Evolutionary conservation across 1,140 invertebrate species (phyloP), one percentile per base, ranked within the genome.

Genomic region (Aphaenogaster rudis): DNA sequence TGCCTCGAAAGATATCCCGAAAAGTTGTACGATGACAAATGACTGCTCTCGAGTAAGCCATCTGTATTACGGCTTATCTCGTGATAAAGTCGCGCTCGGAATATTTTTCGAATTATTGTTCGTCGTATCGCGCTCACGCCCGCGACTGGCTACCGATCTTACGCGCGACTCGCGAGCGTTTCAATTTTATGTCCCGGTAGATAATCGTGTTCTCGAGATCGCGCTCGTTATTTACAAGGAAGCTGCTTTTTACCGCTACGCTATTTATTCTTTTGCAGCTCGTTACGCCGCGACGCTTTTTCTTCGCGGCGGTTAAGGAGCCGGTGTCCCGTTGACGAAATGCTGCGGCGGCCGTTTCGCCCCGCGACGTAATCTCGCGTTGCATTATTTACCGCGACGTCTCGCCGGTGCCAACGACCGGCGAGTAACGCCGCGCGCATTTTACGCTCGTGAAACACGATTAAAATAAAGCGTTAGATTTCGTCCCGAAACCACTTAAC

Each of bases 401-500:
- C 33, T 61, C 69, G 28, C 78, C 64, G 79, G 57, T 84, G 80
- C 54, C 69, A 76, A 84, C 69, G 80, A 82, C 67, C 80, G 54
- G 11, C 69, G 45, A 48, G 69, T 48, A 54, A 54, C 78, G 48
- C n/a, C 63, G 78, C 78, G 48, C 48, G 64, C 33, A 84, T 74
- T 84, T 84, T 61, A 74, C 69, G 80, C 57, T 76, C 80, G 45
- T 84, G 76, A 84, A 84, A 84, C 54, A 76, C 80, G 80, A 63
- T 76, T 76, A 84, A 84, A 84, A 84, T 84, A 76, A 76, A 76
- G 63, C 69, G 54, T 84, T 84, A 84, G 80, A 84, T 84, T 84
- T 61, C 80, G 74, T 50, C 69, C 80, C 80, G 69, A 84, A 76
- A 84, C 42, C 54, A 74, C 69, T 84, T 76, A 84, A 84, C 80